Conservation (phyloP, 2,888 invertebrate genomes). For the Hedychridium roseum region DNA sequence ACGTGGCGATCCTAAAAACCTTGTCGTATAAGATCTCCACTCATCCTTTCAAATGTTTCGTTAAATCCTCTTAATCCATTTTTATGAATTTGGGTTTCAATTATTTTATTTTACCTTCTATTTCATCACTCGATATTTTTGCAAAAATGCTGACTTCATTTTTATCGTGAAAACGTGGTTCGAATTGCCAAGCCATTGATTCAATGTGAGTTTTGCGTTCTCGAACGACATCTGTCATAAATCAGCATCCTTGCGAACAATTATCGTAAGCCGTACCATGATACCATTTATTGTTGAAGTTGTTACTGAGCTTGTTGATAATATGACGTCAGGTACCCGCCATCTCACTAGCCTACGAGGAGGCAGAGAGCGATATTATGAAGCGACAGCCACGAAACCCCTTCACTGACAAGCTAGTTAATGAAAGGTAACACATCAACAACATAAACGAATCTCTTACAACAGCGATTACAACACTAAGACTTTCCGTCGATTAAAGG, state of each 20-base stretch:
- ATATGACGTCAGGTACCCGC: constrained; percentile 72
- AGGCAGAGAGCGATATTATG: constrained; percentile 88
- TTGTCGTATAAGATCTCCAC: constrained; percentile 5
- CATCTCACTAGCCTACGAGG: constrained; percentile 87
- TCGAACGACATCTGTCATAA: no score
- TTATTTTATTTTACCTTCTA: constrained; percentile 38
- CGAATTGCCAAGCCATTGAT: neutral
- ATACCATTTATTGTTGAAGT: constrained; percentile 39
- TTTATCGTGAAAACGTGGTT: neutral
- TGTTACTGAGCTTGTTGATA: constrained; percentile 61
- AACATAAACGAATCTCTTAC: constrained; percentile 37
- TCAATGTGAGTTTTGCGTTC: neutral
- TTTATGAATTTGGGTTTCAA: constrained; percentile 27
- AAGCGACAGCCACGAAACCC: constrained; percentile 86
- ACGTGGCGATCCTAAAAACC: constrained; percentile 1
- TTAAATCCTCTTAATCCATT: constrained; percentile 9
- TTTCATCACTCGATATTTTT: constrained; percentile 27
- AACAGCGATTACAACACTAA: constrained; percentile 17
- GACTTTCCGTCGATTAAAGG: constrained; percentile 30
- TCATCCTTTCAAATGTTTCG: constrained; percentile 6
- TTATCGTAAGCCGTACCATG: constrained; percentile 31
- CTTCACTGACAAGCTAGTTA: constrained; percentile 85
- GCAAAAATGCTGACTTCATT: constrained; percentile 31
- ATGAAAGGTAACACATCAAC: constrained; percentile 70
- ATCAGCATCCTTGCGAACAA: constrained; percentile 31